Percentiles rank a stretch among this genome's conserved stretches.
These are phyloP conservation scores for Sebastiscus albofasciatus DNA, from an alignment of 2,797 vertebrate species.

Conservation along the genomic window DNA sequence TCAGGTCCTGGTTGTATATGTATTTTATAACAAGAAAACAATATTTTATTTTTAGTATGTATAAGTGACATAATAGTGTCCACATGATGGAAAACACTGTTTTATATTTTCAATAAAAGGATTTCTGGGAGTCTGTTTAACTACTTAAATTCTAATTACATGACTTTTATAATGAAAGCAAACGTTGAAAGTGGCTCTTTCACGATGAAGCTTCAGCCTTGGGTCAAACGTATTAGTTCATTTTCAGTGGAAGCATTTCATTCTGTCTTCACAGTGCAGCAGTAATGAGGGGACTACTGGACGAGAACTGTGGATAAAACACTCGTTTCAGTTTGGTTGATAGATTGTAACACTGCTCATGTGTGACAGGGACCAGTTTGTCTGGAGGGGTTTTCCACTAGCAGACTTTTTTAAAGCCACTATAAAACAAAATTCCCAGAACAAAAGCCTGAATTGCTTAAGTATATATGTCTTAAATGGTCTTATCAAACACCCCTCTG, in stretches of 20 bases:
- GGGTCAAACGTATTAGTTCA: no score
- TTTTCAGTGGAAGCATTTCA: background rate
- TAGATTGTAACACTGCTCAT: background rate
- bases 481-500: background rate
- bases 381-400: background rate
- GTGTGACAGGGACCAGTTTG: background rate
- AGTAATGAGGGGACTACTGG: background rate
- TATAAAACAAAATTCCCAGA: background rate
- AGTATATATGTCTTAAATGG: background rate
- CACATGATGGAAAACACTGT: fast-evolving
- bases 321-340: background rate
- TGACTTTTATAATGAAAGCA: no score
- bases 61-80: background rate
- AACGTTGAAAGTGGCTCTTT: no score
- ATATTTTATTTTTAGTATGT: fast-evolving
- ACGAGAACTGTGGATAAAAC: background rate
- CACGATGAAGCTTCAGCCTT: no score
- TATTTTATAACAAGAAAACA: background rate
- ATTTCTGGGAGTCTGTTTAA: no score
- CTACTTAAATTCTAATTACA: no score
- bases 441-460: background rate
- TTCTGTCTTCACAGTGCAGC: background rate
- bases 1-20: background rate
- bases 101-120: no score
- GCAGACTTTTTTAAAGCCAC: background rate